Conservation (phyloP, 2,888 invertebrate species). For the Lasius platythorax region DNA sequence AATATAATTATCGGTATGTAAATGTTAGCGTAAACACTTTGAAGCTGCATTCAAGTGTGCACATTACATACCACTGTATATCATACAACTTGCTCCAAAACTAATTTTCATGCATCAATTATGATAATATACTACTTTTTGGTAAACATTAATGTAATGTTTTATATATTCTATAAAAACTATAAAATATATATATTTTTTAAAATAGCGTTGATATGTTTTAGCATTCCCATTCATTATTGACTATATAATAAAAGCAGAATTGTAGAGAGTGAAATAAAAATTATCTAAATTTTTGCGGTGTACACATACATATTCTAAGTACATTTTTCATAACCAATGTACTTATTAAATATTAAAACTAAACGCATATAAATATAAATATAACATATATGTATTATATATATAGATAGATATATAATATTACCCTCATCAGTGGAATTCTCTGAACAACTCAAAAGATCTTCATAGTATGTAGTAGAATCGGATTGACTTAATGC, state of each 20-base stretch:
- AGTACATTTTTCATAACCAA: neutral
- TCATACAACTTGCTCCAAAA: conserved; percentile 11
- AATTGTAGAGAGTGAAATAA: neutral
- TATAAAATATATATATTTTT: neutral
- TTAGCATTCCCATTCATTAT: neutral
- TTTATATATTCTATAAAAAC: neutral
- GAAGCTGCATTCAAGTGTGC: conserved; percentile 2
- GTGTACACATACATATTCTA: neutral
- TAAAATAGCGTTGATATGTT: neutral
- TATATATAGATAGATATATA: neutral
- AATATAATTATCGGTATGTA: conserved; percentile 71
- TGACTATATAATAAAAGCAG: neutral
- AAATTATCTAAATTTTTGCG: neutral
- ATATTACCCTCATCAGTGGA: conserved; percentile 93
- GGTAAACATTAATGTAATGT: neutral
- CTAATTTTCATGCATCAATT: conserved; percentile 3
- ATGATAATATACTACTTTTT: neutral
- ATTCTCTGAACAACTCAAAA: conserved; percentile 96
- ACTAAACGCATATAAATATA: neutral
- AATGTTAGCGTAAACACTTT: conserved; percentile 2
- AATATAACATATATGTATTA: neutral
- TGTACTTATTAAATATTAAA: conserved; percentile 13
- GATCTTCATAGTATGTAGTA: conserved; percentile 98
- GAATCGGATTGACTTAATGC: conserved; percentile 95
- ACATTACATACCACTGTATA: neutral